Evolutionary conservation across 2,113 vertebrate species (phyloP), one percentile per base, ranked within the genome.

Genomic region (Triplophysa rosa): DNA sequence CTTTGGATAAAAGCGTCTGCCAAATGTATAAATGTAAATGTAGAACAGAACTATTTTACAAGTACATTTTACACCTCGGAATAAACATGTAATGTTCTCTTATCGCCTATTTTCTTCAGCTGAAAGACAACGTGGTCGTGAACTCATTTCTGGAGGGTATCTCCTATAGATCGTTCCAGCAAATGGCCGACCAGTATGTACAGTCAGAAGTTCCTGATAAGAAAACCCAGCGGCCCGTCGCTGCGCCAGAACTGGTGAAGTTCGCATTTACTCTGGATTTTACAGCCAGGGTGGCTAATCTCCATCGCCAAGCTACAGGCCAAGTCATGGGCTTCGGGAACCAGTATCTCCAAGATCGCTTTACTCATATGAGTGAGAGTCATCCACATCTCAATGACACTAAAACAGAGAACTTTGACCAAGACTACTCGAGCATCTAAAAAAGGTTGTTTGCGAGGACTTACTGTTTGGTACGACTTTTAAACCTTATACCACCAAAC

Each of bases 281-380:
- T n/a, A 94, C 94, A 0, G 94, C 95, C 83, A 92, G 83, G 75
- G 85, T 95, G 19, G 91, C 93, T 0, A 87, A 88, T 1, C 92
- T 93, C 64, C 92, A 92, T 33, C 90, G 77, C 70, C 94, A 95
- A 40, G 80, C 93, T 0, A 73, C 93, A 1, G 89, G 91, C 23
- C 91, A 93, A 81, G 91, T 99, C 79, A 94, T 95, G 74, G 93
- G 94, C 74, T 94, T 95, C 0, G 92, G 94, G 4, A 90, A 86
- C 16, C 91, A 90, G 1, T 95, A 94, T 77, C 86, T 94, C 6
- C 87, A 87, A 0, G 93, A 94, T 24, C 88, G 90, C 0, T 94
- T 95, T 0, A 79, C 83, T 2, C 93, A 94, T 63, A 78, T 81
- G 80, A 84, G 61, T 58, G 76, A 80, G 45, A 77, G 37, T 21